phyloP scores from a whole-genome alignment of 2,888 invertebrate genomes.

The Callimorpha dominula region DNA sequence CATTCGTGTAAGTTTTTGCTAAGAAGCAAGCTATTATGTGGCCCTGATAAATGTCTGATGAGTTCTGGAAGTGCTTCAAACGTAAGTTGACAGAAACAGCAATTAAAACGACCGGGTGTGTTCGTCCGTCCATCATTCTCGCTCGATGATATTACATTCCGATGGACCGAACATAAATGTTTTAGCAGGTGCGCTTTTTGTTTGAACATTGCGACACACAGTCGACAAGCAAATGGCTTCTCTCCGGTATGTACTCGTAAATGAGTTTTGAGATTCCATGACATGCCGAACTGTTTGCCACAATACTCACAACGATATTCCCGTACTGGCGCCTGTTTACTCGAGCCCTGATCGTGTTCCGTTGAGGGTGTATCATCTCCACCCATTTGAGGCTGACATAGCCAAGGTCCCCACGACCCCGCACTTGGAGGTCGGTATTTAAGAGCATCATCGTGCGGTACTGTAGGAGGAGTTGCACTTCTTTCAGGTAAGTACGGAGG shows the following conservation, averaged over 20 bases:
- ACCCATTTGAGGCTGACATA: slow-evolving; percentile 89
- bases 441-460: slow-evolving; percentile 86
- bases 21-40: slow-evolving; percentile 94
- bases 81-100: slow-evolving; percentile 95
- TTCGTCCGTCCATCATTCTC: slow-evolving; percentile 90
- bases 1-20: slow-evolving; percentile 95
- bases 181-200: slow-evolving; percentile 95
- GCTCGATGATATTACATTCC: slow-evolving; percentile 94
- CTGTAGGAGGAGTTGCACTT: slow-evolving; percentile 87
- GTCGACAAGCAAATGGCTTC: slow-evolving; percentile 95
- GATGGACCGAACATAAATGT: slow-evolving; percentile 95
- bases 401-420: slow-evolving; percentile 90
- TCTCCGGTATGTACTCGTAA: slow-evolving; percentile 95
- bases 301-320: slow-evolving; percentile 96
- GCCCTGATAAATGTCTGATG: slow-evolving; percentile 94
- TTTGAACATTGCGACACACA: slow-evolving; percentile 97
- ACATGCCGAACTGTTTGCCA: slow-evolving; percentile 97
- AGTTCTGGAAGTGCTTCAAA: slow-evolving; percentile 95
- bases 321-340: slow-evolving; percentile 89
- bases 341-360: slow-evolving; percentile 85
- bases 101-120: slow-evolving; percentile 90
- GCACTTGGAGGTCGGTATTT: slow-evolving; percentile 91
- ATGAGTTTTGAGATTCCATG: slow-evolving; percentile 96
- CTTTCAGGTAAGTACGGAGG: slow-evolving; percentile 90
- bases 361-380: slow-evolving; percentile 79